Percentiles rank a stretch among this genome's conserved stretches.
phyloP scores from a whole-genome alignment of 2,888 invertebrate species.

The Protophormia terraenovae region DNA sequence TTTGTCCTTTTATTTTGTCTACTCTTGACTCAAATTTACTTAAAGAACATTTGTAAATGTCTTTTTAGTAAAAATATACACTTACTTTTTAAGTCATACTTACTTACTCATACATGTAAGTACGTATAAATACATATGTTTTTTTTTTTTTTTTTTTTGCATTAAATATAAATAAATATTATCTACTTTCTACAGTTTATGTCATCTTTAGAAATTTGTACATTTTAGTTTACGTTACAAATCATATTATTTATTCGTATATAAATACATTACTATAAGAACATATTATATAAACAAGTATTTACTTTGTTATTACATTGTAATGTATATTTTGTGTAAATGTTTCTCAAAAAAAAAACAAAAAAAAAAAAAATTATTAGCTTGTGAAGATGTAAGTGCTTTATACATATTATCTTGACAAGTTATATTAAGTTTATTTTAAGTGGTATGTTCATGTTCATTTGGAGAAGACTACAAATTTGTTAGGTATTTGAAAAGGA shows the following conservation, averaged over 20 bases:
- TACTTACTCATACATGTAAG: neutral
- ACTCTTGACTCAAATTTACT: slow-evolving; percentile 3
- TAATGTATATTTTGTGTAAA: slow-evolving; percentile 11
- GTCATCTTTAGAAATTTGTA: slow-evolving; percentile 25
- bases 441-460: neutral
- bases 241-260: neutral
- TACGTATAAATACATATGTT: neutral
- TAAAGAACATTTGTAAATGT: slow-evolving; percentile 36
- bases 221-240: slow-evolving; percentile 26
- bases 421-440: neutral
- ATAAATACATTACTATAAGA: neutral
- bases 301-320: slow-evolving; percentile 19
- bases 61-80: neutral
- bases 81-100: neutral
- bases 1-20: neutral
- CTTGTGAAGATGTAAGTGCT: no score
- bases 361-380: no score
- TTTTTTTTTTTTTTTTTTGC: no score
- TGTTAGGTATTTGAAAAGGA: neutral
- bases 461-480: neutral
- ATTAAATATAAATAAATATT: neutral
- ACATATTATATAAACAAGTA: no score
- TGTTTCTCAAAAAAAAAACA: neutral
- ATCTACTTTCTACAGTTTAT: neutral
- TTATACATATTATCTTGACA: neutral